Evolutionary conservation across 2,888 invertebrate species (phyloP), one percentile per base, ranked within the genome.

Genomic region (Pollenia labialis): DNA sequence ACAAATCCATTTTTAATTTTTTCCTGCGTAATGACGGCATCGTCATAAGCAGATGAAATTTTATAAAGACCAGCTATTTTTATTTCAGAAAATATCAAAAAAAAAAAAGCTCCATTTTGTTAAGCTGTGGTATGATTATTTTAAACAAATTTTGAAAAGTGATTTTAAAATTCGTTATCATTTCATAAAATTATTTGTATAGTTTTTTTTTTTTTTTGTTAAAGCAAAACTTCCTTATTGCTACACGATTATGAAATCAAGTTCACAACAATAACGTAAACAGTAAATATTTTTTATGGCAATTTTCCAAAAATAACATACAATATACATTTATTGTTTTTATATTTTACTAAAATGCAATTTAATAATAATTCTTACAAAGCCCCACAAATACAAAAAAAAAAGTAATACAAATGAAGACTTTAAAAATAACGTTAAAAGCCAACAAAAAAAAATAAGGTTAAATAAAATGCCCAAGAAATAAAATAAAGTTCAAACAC

Each of bases 241-340:
- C 75, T 80, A 10, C 44, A 85, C n/a, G 68, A 60, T 85, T 74
- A 69, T 62, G 23, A 84, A 85, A 85, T 74, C 79, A 85, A 85
- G 84, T 85, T 85, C 79, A 62, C 74, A 79, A 74, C 71, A 77
- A 60, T 12, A 79, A 60, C 44, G 44, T 58, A 44, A 84, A 60
- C 50, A 52, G 32, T n/a, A 60, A 58, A 54, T 60, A 44, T 4
- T 23, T 46, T 66, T 66, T 7, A 74, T 85, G 84, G 84, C 84
- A 85, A 75, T 46, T 58, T 68, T 79, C 79, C 84, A 85, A 85
- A 74, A 68, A 32, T 32, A 32, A 32, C 6, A 32, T 6, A 32
- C 60, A 62, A 80, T 74, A 74, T 50, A 40, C 44, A 18, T 64
- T 72, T 52, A 50, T 46, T 60, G 7, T 52, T n/a, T 66, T n/a